Evolutionary conservation across 2,888 invertebrate species (phyloP).

Genomic region (Mesochorus sp.): DNA sequence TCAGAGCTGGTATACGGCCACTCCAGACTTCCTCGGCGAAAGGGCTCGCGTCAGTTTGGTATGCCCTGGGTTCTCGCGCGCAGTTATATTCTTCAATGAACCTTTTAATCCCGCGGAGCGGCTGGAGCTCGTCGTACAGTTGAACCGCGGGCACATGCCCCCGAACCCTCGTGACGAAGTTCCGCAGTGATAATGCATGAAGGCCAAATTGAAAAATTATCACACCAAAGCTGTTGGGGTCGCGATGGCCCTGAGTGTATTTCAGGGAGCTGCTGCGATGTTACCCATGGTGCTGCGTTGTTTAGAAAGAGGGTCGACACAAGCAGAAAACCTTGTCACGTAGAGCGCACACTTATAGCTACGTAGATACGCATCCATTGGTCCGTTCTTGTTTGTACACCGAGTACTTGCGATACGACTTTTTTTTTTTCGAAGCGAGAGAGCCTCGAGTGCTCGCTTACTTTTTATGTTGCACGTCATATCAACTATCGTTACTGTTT

Average conservation of each 20-base stretch:
- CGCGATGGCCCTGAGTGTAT: constrained; percentile 26
- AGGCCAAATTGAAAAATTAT: constrained; percentile 81
- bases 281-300: constrained; percentile 55
- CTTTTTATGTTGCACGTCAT: constrained; percentile 11
- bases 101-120: no score
- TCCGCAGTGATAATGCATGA: constrained; percentile 78
- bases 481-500: neutral
- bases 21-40: constrained; percentile 72
- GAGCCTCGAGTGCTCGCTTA: constrained; percentile 31
- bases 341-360: constrained; percentile 3
- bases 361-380: neutral
- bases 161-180: neutral
- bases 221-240: constrained; percentile 75
- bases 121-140: no score
- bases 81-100: constrained; percentile 29
- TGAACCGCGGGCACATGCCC: neutral
- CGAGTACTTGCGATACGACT: neutral
- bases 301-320: constrained; percentile 63
- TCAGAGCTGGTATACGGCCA: constrained; percentile 67
- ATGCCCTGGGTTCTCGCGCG: constrained; percentile 58
- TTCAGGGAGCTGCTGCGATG: constrained; percentile 30
- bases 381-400: constrained; percentile 26
- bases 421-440: neutral
- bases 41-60: constrained; percentile 70
- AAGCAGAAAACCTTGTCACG: constrained; percentile 4